Conservation (phyloP, 2,797 vertebrate species). For the Muraenolepis orangiensis region DNA sequence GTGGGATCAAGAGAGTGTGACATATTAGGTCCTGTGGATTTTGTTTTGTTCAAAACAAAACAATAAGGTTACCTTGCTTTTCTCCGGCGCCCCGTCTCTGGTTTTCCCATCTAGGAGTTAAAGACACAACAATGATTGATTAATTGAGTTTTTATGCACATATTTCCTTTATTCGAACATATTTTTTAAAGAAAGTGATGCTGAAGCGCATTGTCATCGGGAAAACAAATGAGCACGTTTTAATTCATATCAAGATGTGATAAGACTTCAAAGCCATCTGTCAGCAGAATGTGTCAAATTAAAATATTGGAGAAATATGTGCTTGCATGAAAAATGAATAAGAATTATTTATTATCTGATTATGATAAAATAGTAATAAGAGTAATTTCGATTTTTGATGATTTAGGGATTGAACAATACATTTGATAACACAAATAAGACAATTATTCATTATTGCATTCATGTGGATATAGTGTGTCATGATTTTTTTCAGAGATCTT, state of each 20-base stretch:
- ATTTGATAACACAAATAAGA: background rate
- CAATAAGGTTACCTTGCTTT: slow-evolving; percentile 80
- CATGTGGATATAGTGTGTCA: slow-evolving; percentile 10
- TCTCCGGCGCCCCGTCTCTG: slow-evolving; percentile 74
- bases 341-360: background rate
- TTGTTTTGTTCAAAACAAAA: slow-evolving; percentile 80
- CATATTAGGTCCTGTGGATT: slow-evolving; percentile 64
- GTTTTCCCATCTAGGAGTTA: background rate
- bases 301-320: too few relatives aligned
- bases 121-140: slow-evolving; percentile 6
- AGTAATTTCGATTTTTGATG: too few relatives aligned
- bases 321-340: too few relatives aligned
- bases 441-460: slow-evolving; percentile 9
- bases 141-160: background rate
- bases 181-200: background rate
- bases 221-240: background rate
- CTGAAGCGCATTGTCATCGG: background rate
- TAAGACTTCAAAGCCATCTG: background rate
- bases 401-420: background rate
- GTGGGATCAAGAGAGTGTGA: background rate
- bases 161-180: background rate
- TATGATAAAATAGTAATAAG: too few relatives aligned
- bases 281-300: background rate
- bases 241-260: background rate
- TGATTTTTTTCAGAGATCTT: background rate